Evolutionary conservation across 2,888 invertebrate species (phyloP), one percentile per base, ranked within the genome.

Genomic region (Calliphora vomitoria): DNA sequence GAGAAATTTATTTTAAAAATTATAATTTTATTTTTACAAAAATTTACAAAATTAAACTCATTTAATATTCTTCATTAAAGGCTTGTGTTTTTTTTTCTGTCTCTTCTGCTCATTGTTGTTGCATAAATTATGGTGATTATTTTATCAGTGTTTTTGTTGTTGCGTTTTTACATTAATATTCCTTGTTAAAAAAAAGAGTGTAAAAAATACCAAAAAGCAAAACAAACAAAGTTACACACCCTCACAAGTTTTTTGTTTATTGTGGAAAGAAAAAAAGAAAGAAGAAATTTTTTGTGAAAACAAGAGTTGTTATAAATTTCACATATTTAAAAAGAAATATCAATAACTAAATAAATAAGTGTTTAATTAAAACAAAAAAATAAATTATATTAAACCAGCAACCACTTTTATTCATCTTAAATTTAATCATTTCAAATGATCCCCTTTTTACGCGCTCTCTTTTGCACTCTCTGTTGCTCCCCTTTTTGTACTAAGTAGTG

Each of bases 71-170:
- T 25, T 50, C 38, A 66, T 60, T 60, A 64, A 62, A 60, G 4
- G 55, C 44, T 13, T 62, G 15, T 4, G 35, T 62, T 35, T 35
- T 62, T 71, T 50, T 64, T 25, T 25, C 35, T 50, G n/a, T 15
- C 18, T 13, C 81, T 53, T n/a, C 44, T 81, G 15, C n/a, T 35
- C 25, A 31, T 74, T 44, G n/a, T 18, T 25, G 50, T 81, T 53
- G 41, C 31, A 25, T 53, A 38, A 20, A 50, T 35, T 20, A 55
- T 58, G 64, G 15, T 35, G 76, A 83, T 71, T 60, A 62, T 55
- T 53, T 69, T 83, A 83, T 76, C 62, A 79, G 71, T 74, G 74
- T 80, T 79, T 50, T 79, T 60, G 44, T 79, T 79, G 38, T 72
- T 60, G 58, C 41, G 50, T 68, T 58, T 58, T 55, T 25, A 50